Conservation (phyloP, 2,888 invertebrate species). For the Lepidonotus clava region DNA sequence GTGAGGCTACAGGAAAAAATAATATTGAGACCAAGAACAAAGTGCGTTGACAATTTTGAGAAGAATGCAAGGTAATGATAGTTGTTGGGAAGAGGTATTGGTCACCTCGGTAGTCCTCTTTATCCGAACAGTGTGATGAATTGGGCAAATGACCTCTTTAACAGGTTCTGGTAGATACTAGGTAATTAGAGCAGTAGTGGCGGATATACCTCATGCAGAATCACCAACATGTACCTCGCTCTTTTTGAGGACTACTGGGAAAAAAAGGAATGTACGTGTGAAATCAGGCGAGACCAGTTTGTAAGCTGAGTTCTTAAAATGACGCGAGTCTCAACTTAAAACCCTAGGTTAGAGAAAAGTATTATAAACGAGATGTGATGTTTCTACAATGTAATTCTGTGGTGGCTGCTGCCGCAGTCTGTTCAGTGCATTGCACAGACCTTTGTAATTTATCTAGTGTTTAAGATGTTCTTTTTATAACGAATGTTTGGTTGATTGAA, state of each 20-base stretch:
- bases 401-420: neutral
- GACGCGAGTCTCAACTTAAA: too few species aligned
- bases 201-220: neutral
- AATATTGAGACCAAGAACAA: too few species aligned
- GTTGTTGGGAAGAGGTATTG: neutral
- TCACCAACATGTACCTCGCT: slow-evolving; percentile 10
- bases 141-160: neutral
- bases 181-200: neutral
- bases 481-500: neutral
- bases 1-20: neutral
- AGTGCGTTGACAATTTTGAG: too few species aligned
- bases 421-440: neutral
- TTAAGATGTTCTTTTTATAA: slow-evolving; percentile 11
- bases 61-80: neutral
- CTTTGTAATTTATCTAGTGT: slow-evolving; percentile 27
- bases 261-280: too few species aligned
- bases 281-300: neutral
- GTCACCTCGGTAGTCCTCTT: neutral
- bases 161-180: neutral
- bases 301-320: neutral
- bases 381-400: neutral
- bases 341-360: neutral
- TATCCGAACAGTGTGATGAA: neutral
- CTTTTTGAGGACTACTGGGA: neutral
- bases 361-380: slow-evolving; percentile 15